phyloP scores from a whole-genome alignment of 92 coral and sea anemone species.

The Pocillopora grandis region DNA sequence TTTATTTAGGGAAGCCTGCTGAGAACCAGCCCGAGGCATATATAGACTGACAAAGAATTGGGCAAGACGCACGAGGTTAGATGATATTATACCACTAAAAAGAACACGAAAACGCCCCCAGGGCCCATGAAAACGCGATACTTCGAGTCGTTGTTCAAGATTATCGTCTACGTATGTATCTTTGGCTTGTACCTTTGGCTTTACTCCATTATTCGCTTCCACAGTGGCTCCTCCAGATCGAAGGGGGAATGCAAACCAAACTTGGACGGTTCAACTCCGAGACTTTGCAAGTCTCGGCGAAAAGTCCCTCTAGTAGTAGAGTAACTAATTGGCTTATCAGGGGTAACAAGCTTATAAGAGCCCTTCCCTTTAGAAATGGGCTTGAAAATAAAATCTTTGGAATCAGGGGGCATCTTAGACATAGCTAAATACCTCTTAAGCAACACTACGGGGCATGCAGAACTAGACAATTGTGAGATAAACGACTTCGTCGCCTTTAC shows the following conservation, averaged over 20 bases:
- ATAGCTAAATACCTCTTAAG: constrained; percentile 24
- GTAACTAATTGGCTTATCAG: too few relatives aligned
- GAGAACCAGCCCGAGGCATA: too few relatives aligned
- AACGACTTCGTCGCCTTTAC: constrained; percentile 50
- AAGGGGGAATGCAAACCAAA: constrained; percentile 35
- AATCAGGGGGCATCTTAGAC: constrained; percentile 12
- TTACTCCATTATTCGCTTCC: constrained; percentile 28
- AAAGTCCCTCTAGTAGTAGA: background rate
- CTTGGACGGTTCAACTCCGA: constrained; percentile 27
- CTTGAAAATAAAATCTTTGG: constrained; percentile 35
- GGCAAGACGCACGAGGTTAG: background rate
- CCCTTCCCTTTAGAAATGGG: constrained; percentile 3
- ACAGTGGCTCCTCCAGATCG: constrained; percentile 22
- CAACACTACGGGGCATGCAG: constrained; percentile 21
- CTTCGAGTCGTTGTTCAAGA: background rate
- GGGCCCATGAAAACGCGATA: background rate
- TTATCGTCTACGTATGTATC: background rate
- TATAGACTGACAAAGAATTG: too few relatives aligned
- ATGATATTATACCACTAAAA: background rate
- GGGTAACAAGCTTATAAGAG: too few relatives aligned
- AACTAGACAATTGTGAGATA: constrained; percentile 24
- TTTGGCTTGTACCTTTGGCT: constrained; percentile 20
- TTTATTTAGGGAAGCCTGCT: too few relatives aligned
- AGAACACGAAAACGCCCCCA: background rate
- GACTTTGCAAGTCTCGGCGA: constrained; percentile 14